These are phyloP conservation scores for Chironomus striatipennis DNA, from an alignment of 1,140 invertebrate species.

Conservation along the genomic window DNA sequence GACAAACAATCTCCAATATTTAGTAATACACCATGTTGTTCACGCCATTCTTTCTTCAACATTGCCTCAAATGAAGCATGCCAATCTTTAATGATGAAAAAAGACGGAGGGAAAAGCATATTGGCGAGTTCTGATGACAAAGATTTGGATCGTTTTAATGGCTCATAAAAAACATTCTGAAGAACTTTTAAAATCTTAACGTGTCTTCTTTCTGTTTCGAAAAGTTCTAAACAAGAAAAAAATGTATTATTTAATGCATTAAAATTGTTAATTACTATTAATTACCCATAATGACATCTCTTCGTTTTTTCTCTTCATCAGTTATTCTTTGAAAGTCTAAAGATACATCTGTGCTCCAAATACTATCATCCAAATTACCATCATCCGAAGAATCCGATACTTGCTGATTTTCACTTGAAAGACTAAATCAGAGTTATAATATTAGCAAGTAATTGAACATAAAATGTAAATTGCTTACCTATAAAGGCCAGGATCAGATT, in stretches of 20 bases:
- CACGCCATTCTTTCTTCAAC: slow-evolving; percentile 61
- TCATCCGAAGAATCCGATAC: slow-evolving; percentile 30
- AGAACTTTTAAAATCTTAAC: slow-evolving; percentile 89
- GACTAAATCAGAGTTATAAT: neutral
- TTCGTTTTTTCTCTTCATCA: slow-evolving; percentile 72
- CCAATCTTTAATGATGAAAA: slow-evolving; percentile 64
- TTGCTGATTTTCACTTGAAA: neutral
- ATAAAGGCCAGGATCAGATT: neutral
- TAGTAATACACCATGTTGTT: slow-evolving; percentile 59
- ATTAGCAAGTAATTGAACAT: neutral
- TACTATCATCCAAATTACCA: slow-evolving; percentile 45
- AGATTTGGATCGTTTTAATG: slow-evolving; percentile 56
- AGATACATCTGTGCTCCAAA: slow-evolving; percentile 72
- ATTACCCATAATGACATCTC: slow-evolving; percentile 94
- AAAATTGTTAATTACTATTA: slow-evolving; percentile 17
- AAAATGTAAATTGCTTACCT: neutral
- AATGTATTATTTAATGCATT: neutral
- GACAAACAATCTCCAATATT: slow-evolving; percentile 73
- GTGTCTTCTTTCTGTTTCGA: slow-evolving; percentile 93
- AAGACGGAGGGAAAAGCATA: slow-evolving; percentile 85
- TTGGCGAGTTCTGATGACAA: slow-evolving; percentile 71
- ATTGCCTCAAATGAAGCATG: slow-evolving; percentile 65
- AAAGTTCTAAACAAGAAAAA: slow-evolving; percentile 64
- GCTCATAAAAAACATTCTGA: slow-evolving; percentile 79
- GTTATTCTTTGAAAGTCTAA: slow-evolving; percentile 55